Evolutionary conservation across 2,888 invertebrate species (phyloP).

Genomic region (Chrysopilus asiliformis): DNA sequence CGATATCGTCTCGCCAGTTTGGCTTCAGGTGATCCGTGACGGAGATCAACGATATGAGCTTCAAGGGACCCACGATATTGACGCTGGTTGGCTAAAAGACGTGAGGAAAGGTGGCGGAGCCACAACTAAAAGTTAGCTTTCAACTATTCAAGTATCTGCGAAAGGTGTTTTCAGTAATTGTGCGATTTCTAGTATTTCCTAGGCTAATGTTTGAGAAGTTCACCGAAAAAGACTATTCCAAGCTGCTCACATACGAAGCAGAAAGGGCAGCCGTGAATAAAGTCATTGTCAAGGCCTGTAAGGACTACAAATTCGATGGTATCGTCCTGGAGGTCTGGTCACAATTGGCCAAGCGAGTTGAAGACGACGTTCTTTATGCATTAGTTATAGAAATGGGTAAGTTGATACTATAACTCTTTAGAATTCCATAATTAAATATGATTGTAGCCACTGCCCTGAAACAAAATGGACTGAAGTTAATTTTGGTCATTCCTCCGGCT

Average conservation of each 20-base stretch:
- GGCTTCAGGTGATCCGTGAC: constrained; percentile 71
- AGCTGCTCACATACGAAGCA: constrained; percentile 52
- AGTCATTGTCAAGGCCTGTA: constrained; percentile 52
- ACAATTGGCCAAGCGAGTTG: constrained; percentile 56
- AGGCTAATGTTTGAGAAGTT: constrained; percentile 83
- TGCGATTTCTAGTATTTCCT: constrained; percentile 55
- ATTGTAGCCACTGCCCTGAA: constrained; percentile 42
- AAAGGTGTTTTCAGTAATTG: too few species aligned
- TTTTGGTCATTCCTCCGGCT: constrained; percentile 68
- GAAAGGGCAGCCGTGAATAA: constrained; percentile 54
- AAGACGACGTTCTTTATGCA: constrained; percentile 42
- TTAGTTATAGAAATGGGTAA: constrained; percentile 52
- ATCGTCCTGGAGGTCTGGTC: constrained; percentile 84
- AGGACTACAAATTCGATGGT: constrained; percentile 75
- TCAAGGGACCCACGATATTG: constrained; percentile 69
- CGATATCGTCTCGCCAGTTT: constrained; percentile 84
- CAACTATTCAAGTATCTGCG: constrained; percentile 2
- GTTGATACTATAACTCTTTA: background rate
- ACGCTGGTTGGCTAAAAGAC: constrained; percentile 66
- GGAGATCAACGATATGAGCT: constrained; percentile 49
- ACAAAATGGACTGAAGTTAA: constrained; percentile 44
- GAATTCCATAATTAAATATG: background rate
- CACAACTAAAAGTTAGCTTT: constrained; percentile 22
- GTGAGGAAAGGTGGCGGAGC: constrained; percentile 41
- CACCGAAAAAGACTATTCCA: constrained; percentile 57